Conservation (phyloP, 1,140 invertebrate genomes). For the Ips nitidus region DNA sequence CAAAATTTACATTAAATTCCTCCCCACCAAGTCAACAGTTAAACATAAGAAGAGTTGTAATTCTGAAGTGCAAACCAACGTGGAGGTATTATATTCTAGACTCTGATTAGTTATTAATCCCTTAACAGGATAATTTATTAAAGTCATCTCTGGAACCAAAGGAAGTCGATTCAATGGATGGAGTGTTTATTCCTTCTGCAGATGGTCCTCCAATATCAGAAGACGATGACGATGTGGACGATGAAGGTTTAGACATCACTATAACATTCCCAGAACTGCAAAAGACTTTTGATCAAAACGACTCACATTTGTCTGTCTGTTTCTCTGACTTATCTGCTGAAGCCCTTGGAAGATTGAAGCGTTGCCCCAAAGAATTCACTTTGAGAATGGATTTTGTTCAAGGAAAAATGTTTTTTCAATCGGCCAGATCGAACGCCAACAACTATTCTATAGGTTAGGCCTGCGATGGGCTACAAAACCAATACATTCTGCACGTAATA, state of each 20-base stretch:
- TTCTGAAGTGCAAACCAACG: conserved; percentile 8
- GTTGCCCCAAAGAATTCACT: conserved; percentile 38
- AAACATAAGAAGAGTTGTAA: conserved; percentile 21
- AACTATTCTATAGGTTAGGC: conserved; percentile 27
- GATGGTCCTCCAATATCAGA: conserved; percentile 26
- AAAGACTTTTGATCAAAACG: conserved; percentile 10
- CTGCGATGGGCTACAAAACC: not conserved
- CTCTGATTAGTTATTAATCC: no score
- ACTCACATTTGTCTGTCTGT: conserved; percentile 29
- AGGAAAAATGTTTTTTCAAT: conserved; percentile 33
- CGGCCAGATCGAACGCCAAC: conserved; percentile 24
- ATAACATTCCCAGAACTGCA: conserved; percentile 35
- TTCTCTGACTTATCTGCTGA: conserved; percentile 34
- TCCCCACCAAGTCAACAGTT: conserved; percentile 14
- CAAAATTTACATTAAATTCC: conserved; percentile 30
- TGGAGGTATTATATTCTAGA: not conserved
- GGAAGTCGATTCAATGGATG: conserved; percentile 31
- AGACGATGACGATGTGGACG: conserved; percentile 35
- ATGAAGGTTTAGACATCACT: conserved; percentile 33
- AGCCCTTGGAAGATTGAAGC: conserved; percentile 27
- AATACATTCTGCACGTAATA: not conserved
- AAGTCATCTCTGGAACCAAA: not conserved
- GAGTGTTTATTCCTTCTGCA: conserved; percentile 32
- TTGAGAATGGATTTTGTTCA: conserved; percentile 34
- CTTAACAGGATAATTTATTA: no score